Conservation (phyloP, 2,113 vertebrate genomes). For the Sinocyclocheilus anophthalmus region DNA sequence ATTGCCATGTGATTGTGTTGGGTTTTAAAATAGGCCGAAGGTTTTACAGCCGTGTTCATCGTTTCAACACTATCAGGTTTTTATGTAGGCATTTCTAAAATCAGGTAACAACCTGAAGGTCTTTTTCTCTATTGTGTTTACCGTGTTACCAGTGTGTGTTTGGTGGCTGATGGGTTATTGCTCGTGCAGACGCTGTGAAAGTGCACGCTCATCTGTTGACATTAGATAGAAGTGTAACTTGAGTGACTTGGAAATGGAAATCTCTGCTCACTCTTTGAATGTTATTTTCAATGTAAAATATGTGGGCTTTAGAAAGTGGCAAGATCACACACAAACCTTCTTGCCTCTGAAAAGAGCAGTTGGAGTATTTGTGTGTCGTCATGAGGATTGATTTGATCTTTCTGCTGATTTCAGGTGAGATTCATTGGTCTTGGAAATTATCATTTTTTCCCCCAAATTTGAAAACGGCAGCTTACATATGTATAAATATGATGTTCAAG, state of each 20-base stretch:
- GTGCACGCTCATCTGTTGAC: not conserved
- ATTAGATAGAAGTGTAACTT: not conserved
- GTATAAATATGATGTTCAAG: too few relatives aligned
- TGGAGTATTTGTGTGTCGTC: not conserved
- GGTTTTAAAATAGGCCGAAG: too few relatives aligned
- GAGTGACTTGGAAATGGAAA: not conserved
- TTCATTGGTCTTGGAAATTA: not conserved
- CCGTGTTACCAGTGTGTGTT: not conserved
- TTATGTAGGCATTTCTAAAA: too few relatives aligned
- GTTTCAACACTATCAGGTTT: too few relatives aligned
- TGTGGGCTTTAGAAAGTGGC: too few relatives aligned
- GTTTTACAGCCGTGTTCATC: too few relatives aligned
- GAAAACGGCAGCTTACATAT: too few relatives aligned
- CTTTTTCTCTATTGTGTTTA: not conserved
- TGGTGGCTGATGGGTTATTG: not conserved
- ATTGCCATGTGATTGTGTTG: too few relatives aligned
- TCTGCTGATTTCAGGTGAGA: not conserved
- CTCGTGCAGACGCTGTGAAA: too few relatives aligned
- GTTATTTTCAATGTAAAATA: slow-evolving; percentile 11
- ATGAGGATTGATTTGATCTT: not conserved
- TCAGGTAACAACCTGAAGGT: not conserved
- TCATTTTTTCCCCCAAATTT: too few relatives aligned
- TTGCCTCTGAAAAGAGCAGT: too few relatives aligned
- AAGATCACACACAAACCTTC: too few relatives aligned
- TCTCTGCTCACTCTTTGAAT: not conserved